Evolutionary conservation across 2,113 vertebrate species (phyloP), one percentile per base, ranked within the genome.

Genomic region (Lanius collurio): DNA sequence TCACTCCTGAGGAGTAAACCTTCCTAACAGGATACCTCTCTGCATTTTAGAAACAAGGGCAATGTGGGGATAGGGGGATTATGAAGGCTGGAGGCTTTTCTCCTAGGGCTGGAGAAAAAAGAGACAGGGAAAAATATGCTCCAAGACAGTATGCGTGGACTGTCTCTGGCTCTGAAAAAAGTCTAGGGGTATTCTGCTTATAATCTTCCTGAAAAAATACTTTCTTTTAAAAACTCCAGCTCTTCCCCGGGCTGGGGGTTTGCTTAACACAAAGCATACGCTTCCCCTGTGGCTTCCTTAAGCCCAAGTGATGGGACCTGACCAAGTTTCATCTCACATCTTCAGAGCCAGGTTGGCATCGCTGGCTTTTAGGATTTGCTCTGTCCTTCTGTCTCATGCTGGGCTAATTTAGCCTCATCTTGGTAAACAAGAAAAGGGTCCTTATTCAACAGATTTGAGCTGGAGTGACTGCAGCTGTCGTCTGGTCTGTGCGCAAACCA

Each of bases 341-440:
- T 89, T 89, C 70, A 14, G 67, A 90, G 49, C 70, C 76, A 88
- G 83, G 76, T 76, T 95, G 78, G 79, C 82, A 55, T 86, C 0
- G 0, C 49, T 91, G 88, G 80, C 84, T 89, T 77, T 83, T 56
- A 57, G 90, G 77, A 84, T 93, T 94, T 94, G 20, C 71, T 85
- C 55, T 74, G 73, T 65, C 92, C 94, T 95, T 94, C 90, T 96
- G 94, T 87, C 70, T 95, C 95, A 75, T 0, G 91, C 96, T 97
- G 96, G 78, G 95, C 94, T 97, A 95, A 96, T 97, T 97, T 97
- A 96, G 74, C 86, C 55, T 93, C 86, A 57, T 94, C 95, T 97
- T 91, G 62, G 87, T 90, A 96, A 97, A 97, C 83, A 97, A 97
- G 94, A 85, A 91, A 93, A 97, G 56, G 62, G 78, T 95, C 91